phyloP scores from a whole-genome alignment of 2,888 invertebrate species.

The Branchellion lobata region DNA sequence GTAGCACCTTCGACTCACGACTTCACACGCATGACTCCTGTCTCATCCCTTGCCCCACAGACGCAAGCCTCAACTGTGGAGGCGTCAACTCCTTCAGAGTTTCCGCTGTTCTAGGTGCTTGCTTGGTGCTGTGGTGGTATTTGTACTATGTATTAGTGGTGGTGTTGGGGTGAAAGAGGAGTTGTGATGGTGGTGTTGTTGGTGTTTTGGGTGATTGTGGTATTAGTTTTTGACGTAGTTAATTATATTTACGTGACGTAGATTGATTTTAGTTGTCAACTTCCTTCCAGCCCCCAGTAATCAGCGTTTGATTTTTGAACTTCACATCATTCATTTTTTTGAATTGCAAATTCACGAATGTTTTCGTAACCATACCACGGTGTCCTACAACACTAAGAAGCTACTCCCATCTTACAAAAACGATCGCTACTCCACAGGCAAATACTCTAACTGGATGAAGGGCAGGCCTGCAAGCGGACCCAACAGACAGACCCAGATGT shows the following conservation, averaged over 20 bases:
- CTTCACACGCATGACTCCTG: background rate
- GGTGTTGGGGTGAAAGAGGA: no score
- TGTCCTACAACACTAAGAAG: no score
- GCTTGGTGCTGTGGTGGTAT: background rate
- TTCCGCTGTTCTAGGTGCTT: background rate
- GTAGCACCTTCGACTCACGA: background rate
- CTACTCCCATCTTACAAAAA: no score
- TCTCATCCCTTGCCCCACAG: background rate
- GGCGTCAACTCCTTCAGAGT: background rate
- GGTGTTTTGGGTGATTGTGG: no score
- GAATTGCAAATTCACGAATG: no score
- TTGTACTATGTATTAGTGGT: no score
- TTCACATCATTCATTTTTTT: no score
- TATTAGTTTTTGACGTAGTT: no score
- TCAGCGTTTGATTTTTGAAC: no score
- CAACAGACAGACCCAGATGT: background rate
- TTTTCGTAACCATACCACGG: no score
- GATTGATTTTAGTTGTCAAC: background rate
- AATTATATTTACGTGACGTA: background rate
- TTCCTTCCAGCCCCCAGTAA: no score
- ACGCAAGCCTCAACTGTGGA: background rate
- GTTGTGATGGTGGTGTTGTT: no score
- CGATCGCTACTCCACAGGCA: background rate
- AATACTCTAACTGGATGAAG: conserved; percentile 2
- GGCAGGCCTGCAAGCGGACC: background rate